phyloP scores from a whole-genome alignment of 2,888 invertebrate species.

The Drosophila cracens region DNA sequence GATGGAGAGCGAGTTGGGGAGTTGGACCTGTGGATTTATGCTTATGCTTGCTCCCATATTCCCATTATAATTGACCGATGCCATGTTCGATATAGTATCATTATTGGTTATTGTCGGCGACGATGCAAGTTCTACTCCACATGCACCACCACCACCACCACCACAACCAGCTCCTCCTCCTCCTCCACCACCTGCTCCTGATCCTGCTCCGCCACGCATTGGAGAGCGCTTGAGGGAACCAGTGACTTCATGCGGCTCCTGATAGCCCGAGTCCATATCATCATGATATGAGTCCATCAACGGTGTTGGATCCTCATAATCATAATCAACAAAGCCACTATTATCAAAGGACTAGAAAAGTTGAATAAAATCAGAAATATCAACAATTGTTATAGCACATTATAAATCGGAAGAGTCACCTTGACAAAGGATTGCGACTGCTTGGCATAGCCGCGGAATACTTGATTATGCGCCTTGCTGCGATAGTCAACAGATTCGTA shows the following conservation, averaged over 20 bases:
- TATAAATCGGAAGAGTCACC: conserved; percentile 54
- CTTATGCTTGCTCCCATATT: conserved; percentile 51
- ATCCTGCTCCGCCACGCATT: conserved; percentile 81
- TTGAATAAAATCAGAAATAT: conserved; percentile 20
- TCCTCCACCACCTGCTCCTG: not conserved
- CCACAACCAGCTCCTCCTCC: conserved; percentile 68
- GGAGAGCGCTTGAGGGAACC: conserved; percentile 83
- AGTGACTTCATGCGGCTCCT: conserved; percentile 85
- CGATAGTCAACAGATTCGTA: conserved; percentile 89
- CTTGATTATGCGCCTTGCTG: conserved; percentile 77
- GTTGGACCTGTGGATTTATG: conserved; percentile 58
- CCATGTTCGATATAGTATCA: conserved; percentile 90
- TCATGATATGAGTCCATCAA: conserved; percentile 90
- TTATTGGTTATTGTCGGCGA: conserved; percentile 90
- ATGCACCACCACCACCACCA: not conserved
- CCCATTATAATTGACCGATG: conserved; percentile 89
- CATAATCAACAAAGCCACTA: conserved; percentile 92
- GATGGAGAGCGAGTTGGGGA: conserved; percentile 84
- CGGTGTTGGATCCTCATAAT: conserved; percentile 92
- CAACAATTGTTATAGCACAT: not conserved
- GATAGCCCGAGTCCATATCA: conserved; percentile 86
- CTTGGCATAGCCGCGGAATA: conserved; percentile 82
- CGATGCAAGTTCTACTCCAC: conserved; percentile 88
- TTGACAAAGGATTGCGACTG: conserved; percentile 81
- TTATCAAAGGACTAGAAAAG: conserved; percentile 87